Base-by-base conservation (phyloP, 35 echinoderm and acorn worm genomes). In the Stichopus chloronotus region DNA sequence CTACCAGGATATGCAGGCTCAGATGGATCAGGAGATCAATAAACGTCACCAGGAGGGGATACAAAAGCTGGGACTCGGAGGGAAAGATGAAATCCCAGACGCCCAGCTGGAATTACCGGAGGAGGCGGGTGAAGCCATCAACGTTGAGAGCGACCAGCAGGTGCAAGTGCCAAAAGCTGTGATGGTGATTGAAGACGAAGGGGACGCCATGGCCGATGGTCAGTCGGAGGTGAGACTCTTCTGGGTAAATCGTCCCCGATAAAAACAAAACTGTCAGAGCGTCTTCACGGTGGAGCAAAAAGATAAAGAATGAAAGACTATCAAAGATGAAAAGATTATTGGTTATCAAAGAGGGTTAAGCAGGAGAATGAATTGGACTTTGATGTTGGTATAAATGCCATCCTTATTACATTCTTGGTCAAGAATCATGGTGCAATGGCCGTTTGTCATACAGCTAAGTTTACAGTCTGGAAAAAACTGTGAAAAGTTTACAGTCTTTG, bases 221-320 rank as follows among this genome's bases (percentile, higher is more conserved):
- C 89, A 76, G 25, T 85, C 86, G 9, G 95, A 94, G 95, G 95
- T 94, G 79, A 94, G 72, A 23, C 79, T 56, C 60, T 57, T 58
- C 7, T 23, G 19, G 53, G 17, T 4, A 14, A 56, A 56, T 13
- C 25, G 5, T 81, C 69, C 4, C 1, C 69, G 69, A 72, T 13
- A 72, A 21, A 13, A 21, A 72, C 2, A 72, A 72, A 13, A 21
- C 2, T 16, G 22, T 16, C 69, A 4, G 69, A 22, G 1, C 16
- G 71, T 22, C 71, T 17, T 76, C 71, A 16, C 71, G 16, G 16
- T 76, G 22, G 16, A 22, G 16, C 54, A 87, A 17, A 87, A 60
- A 87, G 65, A 57, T 20, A 24, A 23, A 59, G 53, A n/a, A 63
- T 5, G 24, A 83, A 59, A 92, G 17, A 5, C 56, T 61, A 22